Evolutionary conservation across 1,140 invertebrate species (phyloP), one percentile per base, ranked within the genome.

Genomic region (Glossosoma conforme): DNA sequence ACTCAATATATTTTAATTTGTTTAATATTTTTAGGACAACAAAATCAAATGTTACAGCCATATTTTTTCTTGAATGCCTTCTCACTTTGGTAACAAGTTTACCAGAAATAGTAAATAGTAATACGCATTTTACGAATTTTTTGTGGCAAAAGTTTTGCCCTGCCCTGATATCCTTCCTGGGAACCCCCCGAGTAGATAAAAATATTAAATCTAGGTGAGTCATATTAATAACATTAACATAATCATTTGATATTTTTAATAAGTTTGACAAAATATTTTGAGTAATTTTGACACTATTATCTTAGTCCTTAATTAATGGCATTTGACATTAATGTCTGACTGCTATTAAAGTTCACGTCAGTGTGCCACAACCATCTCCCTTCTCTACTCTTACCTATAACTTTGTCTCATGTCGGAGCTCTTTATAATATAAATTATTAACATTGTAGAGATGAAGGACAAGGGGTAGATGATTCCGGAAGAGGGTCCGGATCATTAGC

Each of bases 81-180:
- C 77, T 92, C 36, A 91, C 89, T 4, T 72, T 95, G 20, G 83
- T 93, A 49, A 85, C 84, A 4, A 89, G 89, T 33, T 68, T 93
- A 45, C 87, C 88, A 0, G 83, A 86, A 58, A 82, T 84, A 60
- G 87, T 90, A 2, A 85, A 88, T 61, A 82, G 82, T 3, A 91
- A 90, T 66, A 77, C 80, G 8, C 87, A 91, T 62, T 90, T 91
- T 57, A 89, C 86, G 8, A 88, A 87, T 2, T 91, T 91, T 59
- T 69, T 91, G 0, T 92, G 93, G 93, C 90, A 95, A 66, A 86
- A 91, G 60, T 85, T 96, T 58, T 94, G 91, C 62, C 92, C 93
- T 0, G 83, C 86, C 2, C 72, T 96, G 46, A 87, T 94, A 37
- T 86, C 87, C 0, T 84, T 94, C 44, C 75, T 96, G 1, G 91